A percentile compares a stretch with the other conserved stretches of the same genome.
These are phyloP conservation scores for Oreohelix idahoensis DNA, from an alignment of 1,140 invertebrate species.

Conservation along the genomic window DNA sequence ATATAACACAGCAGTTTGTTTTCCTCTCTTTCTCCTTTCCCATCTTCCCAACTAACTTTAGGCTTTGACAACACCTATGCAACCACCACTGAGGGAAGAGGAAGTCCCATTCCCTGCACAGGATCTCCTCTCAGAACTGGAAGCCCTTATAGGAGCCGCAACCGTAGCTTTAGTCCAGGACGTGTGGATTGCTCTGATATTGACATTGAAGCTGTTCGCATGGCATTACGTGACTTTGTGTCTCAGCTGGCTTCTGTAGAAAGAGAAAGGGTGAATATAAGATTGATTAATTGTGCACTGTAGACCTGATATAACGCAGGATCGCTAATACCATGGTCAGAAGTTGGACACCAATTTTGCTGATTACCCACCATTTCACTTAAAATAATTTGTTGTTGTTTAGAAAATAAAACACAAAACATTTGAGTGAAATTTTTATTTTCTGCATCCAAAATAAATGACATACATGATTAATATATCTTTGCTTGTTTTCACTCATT, in stretches of 20 bases:
- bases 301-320: no score
- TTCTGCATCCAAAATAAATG: no score
- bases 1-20: no score
- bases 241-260: constrained; percentile 91
- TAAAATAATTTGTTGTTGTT: no score
- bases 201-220: constrained; percentile 88
- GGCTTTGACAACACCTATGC: constrained; percentile 72
- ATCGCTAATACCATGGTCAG: no score
- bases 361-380: no score
- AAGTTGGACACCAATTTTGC: no score
- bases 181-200: constrained; percentile 77
- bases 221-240: constrained; percentile 88
- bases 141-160: constrained; percentile 55
- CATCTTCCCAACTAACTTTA: constrained; percentile 43
- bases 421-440: no score
- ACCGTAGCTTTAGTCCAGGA: constrained; percentile 51
- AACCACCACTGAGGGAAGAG: constrained; percentile 71
- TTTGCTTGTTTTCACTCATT: no score
- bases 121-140: constrained; percentile 66
- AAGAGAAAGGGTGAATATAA: constrained; percentile 80
- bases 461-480: no score
- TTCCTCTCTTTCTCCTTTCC: no score
- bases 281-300: background rate
- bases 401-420: no score
- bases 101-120: constrained; percentile 70